A percentile compares a stretch with the other conserved stretches of the same genome.
These are phyloP conservation scores for Stomatorhinus ivindoensis DNA, from an alignment of 2,113 vertebrate species.

Conservation along the genomic window DNA sequence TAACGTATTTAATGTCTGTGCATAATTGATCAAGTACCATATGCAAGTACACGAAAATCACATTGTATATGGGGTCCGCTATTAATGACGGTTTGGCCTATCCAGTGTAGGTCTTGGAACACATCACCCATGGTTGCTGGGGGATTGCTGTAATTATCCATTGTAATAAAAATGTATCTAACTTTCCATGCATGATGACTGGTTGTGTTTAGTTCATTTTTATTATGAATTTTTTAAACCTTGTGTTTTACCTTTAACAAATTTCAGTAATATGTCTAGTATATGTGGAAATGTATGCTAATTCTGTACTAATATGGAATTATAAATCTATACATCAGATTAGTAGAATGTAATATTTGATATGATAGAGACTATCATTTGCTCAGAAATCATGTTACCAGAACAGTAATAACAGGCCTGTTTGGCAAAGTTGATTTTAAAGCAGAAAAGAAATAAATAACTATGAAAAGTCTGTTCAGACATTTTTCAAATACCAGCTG, in stretches of 20 bases:
- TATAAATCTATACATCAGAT: neutral
- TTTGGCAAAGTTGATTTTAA: slow-evolving; percentile 30
- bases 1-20: neutral
- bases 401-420: slow-evolving; percentile 25
- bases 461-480: neutral
- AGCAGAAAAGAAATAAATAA: neutral
- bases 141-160: neutral
- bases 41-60: neutral
- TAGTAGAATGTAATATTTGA: neutral
- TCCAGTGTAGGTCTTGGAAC: neutral
- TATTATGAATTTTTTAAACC: neutral
- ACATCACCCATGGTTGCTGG: neutral
- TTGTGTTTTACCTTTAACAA: neutral
- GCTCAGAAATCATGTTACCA: slow-evolving; percentile 44
- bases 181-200: neutral
- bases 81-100: neutral
- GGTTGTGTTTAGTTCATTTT: neutral
- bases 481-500: neutral
- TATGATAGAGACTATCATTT: slow-evolving; percentile 22
- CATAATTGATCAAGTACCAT: neutral
- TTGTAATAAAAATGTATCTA: neutral
- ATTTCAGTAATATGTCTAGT: neutral
- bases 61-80: neutral
- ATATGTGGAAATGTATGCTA: slow-evolving; percentile 7
- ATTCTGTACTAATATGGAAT: neutral